Base-by-base conservation (phyloP, 2,888 invertebrate genomes). In the Craniophora ligustri region DNA sequence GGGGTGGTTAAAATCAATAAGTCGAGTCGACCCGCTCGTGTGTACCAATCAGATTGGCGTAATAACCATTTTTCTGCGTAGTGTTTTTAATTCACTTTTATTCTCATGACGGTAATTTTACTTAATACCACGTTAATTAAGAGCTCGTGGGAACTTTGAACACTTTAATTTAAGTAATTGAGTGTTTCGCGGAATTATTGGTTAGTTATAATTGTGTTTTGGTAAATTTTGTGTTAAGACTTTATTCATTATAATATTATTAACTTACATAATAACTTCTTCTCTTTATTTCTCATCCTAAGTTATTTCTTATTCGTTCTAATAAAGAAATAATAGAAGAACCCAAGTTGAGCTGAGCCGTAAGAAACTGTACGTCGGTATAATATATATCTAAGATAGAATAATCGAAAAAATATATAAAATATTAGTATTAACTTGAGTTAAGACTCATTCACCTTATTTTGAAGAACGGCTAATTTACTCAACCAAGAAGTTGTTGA, bases 1-100 rank as follows among this genome's bases (percentile, higher is more conserved):
- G 68, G 85, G 85, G 76, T 68, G 81, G 85, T 84, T 86, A 82
- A 81, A 93, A 93, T 92, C 92, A 92, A 93, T 92, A 92, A 88
- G 85, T 72, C 68, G 73, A 59, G 60, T 53, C 53, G 61, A 15
- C 28, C 23, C 46, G 55, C 47, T 62, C 55, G 55, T 58, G 61
- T 66, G 72, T 70, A 55, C 61, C 34, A 42, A 72, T 53, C 56
- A 63, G 47, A 63, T 68, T 59, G 60, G 45, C 46, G 69, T 68
- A 64, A 63, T 66, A 63, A 67, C 36, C 49, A 61, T 74, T 77
- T 70, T 73, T 67, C 59, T 64, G 53, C 55, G 57, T 44, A 54
- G 23, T 15, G 56, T 42, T 38, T 61, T n/a, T n/a, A 58, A 54
- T 67, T 64, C 40, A 11, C 13, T 39, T 40, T 53, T 65, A 54